Evolutionary conservation across 1,140 invertebrate species (phyloP).

Genomic region (Diuraphis noxia): DNA sequence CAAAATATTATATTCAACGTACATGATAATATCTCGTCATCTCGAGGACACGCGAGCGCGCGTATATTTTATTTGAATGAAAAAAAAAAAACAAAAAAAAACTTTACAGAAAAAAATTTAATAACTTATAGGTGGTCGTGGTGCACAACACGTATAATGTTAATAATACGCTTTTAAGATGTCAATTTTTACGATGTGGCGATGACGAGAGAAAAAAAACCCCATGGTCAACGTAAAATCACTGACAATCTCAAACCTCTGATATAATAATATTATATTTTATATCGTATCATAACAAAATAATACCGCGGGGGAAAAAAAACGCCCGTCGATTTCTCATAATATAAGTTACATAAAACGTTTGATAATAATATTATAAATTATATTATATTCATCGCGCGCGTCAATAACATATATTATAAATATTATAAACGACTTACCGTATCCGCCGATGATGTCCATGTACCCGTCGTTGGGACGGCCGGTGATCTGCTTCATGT

Average conservation of each 20-base stretch:
- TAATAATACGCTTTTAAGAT: not conserved
- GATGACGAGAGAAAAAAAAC: not conserved
- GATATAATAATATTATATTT: too few species aligned
- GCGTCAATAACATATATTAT: too few species aligned
- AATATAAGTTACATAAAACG: too few species aligned
- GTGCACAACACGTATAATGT: not conserved
- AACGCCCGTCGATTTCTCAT: too few species aligned
- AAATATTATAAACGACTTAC: too few species aligned
- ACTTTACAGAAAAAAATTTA: not conserved
- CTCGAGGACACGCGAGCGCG: slow-evolving; percentile 31
- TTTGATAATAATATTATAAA: not conserved
- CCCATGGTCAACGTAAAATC: not conserved
- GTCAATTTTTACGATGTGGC: not conserved
- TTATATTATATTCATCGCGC: not conserved
- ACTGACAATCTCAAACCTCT: too few species aligned
- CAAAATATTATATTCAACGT: slow-evolving; percentile 49
- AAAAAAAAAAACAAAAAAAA: too few species aligned
- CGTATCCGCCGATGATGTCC: slow-evolving; percentile 84
- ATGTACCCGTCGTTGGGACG: slow-evolving; percentile 81
- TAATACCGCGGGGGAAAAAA: too few species aligned
- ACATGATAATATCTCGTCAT: not conserved
- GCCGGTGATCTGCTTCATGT: slow-evolving; percentile 81
- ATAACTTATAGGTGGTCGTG: too few species aligned
- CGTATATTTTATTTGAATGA: not conserved
- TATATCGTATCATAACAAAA: too few species aligned